These are phyloP conservation scores for Oenanthe oenanthe DNA, from an alignment of 2,113 vertebrate genomes.

Conservation along the genomic window DNA sequence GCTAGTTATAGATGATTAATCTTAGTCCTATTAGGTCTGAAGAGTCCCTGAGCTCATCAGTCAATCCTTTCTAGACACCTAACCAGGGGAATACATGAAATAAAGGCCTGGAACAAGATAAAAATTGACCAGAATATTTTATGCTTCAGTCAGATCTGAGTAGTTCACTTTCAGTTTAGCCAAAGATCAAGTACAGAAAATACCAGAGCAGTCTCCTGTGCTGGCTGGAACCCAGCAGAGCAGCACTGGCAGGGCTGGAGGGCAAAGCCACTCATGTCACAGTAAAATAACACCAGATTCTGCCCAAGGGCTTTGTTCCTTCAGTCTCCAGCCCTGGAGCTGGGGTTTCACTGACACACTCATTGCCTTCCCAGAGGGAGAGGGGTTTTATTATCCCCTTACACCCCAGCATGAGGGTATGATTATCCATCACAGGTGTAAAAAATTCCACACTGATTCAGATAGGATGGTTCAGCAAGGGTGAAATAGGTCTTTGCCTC, in stretches of 20 bases:
- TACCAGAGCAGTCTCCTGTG: not conserved
- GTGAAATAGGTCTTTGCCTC: not conserved
- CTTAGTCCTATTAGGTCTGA: not conserved
- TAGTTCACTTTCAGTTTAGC: not conserved
- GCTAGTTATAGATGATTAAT: conserved; percentile 29
- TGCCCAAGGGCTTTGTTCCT: not conserved
- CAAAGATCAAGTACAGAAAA: not conserved
- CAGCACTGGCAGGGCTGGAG: not conserved
- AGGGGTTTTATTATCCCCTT: not conserved
- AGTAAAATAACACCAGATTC: not conserved
- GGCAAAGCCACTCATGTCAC: not conserved
- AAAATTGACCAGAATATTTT: not conserved
- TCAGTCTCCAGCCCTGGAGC: not conserved
- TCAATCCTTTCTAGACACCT: not conserved
- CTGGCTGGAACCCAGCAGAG: not conserved
- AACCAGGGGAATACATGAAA: not conserved
- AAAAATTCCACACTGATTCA: not conserved
- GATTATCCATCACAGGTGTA: not conserved
- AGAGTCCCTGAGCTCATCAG: not conserved
- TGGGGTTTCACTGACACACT: not conserved
- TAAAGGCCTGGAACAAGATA: not conserved
- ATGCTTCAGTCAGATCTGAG: not conserved
- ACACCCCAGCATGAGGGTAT: not conserved
- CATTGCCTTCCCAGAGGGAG: not conserved
- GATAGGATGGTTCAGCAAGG: not conserved